A percentile compares a stretch with the other conserved stretches of the same genome.
phyloP scores from a whole-genome alignment of 2,113 vertebrate genomes.

The Rhegmatorhina hoffmannsi region DNA sequence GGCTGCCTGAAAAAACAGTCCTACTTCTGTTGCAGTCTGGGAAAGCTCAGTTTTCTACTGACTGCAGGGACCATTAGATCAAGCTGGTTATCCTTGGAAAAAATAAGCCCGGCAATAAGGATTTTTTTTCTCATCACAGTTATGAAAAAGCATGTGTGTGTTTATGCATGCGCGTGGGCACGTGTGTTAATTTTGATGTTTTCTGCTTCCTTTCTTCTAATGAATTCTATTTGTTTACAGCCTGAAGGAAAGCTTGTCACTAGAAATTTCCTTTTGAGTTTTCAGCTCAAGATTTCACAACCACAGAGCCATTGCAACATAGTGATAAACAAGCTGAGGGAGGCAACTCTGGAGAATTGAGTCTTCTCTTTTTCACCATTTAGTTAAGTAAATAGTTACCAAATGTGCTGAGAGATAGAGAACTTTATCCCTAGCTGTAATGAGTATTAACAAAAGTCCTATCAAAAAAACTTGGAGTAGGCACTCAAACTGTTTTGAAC shows the following conservation, averaged over 20 bases:
- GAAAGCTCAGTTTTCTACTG: background rate
- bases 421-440: constrained; percentile 24
- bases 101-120: background rate
- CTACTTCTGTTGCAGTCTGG: background rate
- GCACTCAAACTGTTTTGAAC: background rate
- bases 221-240: constrained; percentile 73
- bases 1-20: background rate
- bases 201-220: constrained; percentile 59
- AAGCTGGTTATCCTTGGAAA: background rate
- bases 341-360: constrained; percentile 69
- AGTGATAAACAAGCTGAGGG: constrained; percentile 66
- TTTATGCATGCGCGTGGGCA: accelerated
- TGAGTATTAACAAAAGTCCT: constrained; percentile 13
- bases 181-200: constrained; percentile 56
- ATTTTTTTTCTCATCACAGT: background rate
- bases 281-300: constrained; percentile 77
- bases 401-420: constrained; percentile 52
- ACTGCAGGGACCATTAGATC: background rate
- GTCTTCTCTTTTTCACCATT: constrained; percentile 58
- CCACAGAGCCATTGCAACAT: constrained; percentile 70
- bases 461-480: background rate
- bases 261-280: constrained; percentile 72
- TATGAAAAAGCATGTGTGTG: background rate
- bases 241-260: constrained; percentile 73
- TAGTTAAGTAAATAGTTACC: constrained; percentile 70